Evolutionary conservation across 92 coral and sea anemone genomes (phyloP), one percentile per base, ranked within the genome.

Genomic region (Bergia sp.): DNA sequence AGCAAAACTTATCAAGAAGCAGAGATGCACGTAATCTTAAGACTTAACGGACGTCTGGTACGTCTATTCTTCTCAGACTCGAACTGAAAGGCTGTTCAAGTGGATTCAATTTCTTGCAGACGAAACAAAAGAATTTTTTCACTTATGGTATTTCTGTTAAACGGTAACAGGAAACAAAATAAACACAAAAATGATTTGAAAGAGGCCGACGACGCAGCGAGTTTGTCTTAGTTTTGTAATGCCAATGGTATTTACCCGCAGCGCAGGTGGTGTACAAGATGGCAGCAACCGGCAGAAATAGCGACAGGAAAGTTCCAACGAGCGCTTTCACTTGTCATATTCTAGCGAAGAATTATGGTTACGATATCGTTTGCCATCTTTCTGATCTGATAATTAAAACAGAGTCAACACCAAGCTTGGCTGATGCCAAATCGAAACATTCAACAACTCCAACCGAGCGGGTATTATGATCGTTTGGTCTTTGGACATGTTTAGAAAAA

Each of bases 371-470:
- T 10, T 20, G 37, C n/a, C 38, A 47, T 71, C 12, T 67, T 23
- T 43, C 55, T 43, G 23, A 84, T 84, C 75, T 71, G 44, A 69
- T 47, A 71, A 69, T 44, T 6, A n/a, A 49, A 45, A 44, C 79
- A 69, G 87, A 84, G 77, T 84, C 16, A 47, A 73, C 61, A 71
- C 57, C 42, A 71, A 66, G 77, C 77, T 69, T 83, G 64, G 42
- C 38, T 66, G 61, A 66, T 44, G n/a, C 47, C 87, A 61, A 18
- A 61, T 61, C 73, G 2, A 79, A 79, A 36, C 43, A 36, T 73
- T 79, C 10, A 4, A n/a, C 38, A 81, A 36, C 72, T 81, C 73
- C 87, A 71, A 9, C 58, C 78, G 55, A 42, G 87, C 66, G 47
- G 41, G 43, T 69, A 84, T 61, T 21, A 84, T n/a, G 36, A 57